A percentile compares a stretch with the other conserved stretches of the same genome.
These are phyloP conservation scores for Zoroaster sp. DNA, from an alignment of 53 echinoderm and acorn worm species.

Conservation along the genomic window DNA sequence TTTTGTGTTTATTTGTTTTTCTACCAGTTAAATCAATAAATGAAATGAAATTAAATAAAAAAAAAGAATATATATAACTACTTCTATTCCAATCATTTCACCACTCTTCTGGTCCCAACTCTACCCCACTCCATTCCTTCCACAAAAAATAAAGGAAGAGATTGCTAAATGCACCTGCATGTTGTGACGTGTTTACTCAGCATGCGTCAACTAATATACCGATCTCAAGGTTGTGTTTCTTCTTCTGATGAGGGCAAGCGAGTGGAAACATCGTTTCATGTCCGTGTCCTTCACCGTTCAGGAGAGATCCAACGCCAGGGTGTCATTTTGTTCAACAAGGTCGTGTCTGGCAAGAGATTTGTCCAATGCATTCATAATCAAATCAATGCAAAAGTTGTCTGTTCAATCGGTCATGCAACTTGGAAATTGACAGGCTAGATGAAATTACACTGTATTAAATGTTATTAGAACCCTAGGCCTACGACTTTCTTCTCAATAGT, in stretches of 20 bases:
- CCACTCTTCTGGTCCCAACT: too few relatives aligned
- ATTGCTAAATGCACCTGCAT: neutral
- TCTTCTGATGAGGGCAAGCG: neutral
- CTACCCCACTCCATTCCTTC: too few relatives aligned
- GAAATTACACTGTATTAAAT: neutral
- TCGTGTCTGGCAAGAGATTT: neutral
- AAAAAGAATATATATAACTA: too few relatives aligned
- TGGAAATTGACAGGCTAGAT: neutral
- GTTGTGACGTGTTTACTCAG: neutral
- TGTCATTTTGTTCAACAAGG: neutral
- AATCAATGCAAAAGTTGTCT: neutral
- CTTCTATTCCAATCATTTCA: too few relatives aligned
- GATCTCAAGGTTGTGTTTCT: neutral
- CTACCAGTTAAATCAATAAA: too few relatives aligned
- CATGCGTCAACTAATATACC: neutral
- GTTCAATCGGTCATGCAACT: neutral
- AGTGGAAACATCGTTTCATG: neutral
- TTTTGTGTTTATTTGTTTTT: too few relatives aligned
- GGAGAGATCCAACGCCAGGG: neutral
- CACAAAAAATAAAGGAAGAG: neutral
- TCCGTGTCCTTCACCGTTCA: neutral
- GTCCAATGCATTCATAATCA: neutral
- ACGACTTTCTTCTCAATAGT: too few relatives aligned
- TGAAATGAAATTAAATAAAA: too few relatives aligned
- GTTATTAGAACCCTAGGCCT: too few relatives aligned